Conservation (phyloP, 2,113 vertebrate genomes). For the Nipponia nippon region DNA sequence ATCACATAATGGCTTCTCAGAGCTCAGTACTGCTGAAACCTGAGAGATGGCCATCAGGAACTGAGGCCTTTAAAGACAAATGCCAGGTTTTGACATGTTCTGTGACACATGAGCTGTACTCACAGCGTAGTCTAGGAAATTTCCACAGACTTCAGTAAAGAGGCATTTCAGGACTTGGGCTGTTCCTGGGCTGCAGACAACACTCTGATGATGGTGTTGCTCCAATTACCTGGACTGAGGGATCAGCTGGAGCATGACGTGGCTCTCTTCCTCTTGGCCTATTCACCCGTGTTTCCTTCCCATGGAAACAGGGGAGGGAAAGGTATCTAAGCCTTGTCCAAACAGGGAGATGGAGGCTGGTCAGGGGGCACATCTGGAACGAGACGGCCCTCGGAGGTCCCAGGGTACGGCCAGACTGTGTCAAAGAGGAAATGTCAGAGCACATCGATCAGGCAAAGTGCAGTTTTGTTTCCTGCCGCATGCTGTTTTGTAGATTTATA, state of each 20-base stretch:
- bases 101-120: neutral
- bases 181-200: neutral
- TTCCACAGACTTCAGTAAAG: neutral
- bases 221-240: neutral
- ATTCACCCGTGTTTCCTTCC: neutral
- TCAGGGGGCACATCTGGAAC: constrained; percentile 38
- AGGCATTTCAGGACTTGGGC: neutral
- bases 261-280: neutral
- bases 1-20: neutral
- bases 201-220: fast-evolving
- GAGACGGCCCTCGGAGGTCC: neutral
- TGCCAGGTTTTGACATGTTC: neutral
- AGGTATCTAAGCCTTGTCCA: neutral
- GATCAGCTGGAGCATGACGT: neutral
- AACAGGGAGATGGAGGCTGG: neutral
- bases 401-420: neutral
- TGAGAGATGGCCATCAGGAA: neutral
- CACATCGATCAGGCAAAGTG: neutral
- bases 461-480: neutral
- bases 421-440: neutral
- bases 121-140: neutral
- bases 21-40: neutral
- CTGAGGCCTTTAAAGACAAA: neutral
- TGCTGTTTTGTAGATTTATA: constrained; percentile 28
- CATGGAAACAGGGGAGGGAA: neutral